Evolutionary conservation across 2,797 vertebrate genomes (phyloP).

Genomic region (Melanotaenia trifasciata): DNA sequence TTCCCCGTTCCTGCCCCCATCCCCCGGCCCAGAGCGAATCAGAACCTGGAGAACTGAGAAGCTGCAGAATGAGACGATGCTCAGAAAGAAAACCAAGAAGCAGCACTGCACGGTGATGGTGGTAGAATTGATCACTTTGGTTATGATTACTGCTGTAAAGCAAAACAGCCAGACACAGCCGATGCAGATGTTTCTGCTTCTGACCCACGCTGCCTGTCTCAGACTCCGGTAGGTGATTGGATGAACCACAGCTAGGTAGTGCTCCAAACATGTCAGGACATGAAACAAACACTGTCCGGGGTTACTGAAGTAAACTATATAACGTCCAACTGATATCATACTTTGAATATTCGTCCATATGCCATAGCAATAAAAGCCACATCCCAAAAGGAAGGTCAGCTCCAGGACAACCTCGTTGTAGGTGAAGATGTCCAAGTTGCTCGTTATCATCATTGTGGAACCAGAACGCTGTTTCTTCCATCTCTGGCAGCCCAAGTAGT

Average conservation of each 20-base stretch:
- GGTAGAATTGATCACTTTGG: accelerated
- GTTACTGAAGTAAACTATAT: not conserved
- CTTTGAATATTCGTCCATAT: accelerated
- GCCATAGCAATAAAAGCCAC: not conserved
- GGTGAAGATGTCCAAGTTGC: constrained; percentile 28
- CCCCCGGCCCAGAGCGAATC: constrained; percentile 1
- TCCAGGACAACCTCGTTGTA: constrained; percentile 24
- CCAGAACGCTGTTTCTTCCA: constrained; percentile 1
- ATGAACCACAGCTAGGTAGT: constrained; percentile 19
- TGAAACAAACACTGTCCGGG: constrained; percentile 26
- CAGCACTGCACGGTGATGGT: not conserved
- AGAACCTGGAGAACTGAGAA: constrained; percentile 13
- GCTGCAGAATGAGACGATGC: constrained; percentile 17
- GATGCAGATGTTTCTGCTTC: not conserved
- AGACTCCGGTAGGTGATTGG: constrained; percentile 14
- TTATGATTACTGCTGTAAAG: not conserved
- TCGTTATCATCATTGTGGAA: not conserved
- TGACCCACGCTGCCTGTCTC: not conserved
- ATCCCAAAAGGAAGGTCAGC: not conserved
- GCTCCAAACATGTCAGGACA: constrained; percentile 18
- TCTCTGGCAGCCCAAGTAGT: not conserved
- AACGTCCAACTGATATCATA: not conserved
- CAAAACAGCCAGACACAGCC: constrained; percentile 17
- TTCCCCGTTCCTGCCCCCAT: not conserved
- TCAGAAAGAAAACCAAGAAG: not conserved